These are phyloP conservation scores for Notarius lentiginosus DNA, from an alignment of 2,113 vertebrate genomes.

Conservation along the genomic window DNA sequence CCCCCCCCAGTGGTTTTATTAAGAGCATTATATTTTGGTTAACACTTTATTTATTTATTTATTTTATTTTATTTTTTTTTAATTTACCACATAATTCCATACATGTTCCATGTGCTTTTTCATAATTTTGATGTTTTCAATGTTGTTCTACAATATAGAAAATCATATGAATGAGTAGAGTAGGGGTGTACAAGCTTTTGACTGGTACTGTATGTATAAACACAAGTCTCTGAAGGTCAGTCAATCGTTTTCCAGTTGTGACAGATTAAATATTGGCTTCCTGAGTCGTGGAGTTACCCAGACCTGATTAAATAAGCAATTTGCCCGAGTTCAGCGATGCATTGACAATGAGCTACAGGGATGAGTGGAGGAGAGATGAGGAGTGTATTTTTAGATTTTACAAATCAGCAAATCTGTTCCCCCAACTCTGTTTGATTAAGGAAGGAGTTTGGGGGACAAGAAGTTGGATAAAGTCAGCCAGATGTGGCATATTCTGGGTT, in stretches of 20 bases:
- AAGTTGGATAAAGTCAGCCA: not conserved
- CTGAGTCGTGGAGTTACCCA: not conserved
- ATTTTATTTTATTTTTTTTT: no score
- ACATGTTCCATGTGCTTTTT: no score
- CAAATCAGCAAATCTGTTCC: not conserved
- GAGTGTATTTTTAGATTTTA: not conserved
- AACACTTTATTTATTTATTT: no score
- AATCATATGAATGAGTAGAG: no score
- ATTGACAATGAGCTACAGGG: conserved; percentile 3
- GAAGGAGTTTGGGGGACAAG: no score
- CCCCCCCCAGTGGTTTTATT: no score
- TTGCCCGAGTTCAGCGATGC: conserved; percentile 7
- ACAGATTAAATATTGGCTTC: conserved; percentile 19
- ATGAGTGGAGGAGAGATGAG: not conserved
- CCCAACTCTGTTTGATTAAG: not conserved
- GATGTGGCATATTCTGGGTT: not conserved
- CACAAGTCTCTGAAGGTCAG: conserved; percentile 1
- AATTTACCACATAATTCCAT: no score
- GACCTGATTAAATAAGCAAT: conserved; percentile 12
- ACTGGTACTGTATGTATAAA: not conserved
- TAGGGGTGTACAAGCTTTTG: no score
- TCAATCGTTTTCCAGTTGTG: not conserved
- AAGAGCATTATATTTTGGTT: no score
- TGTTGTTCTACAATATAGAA: no score
- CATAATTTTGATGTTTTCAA: no score